A percentile compares a stretch with the other conserved stretches of the same genome.
Evolutionary conservation across 2,888 invertebrate genomes (phyloP).

Genomic region (Rosalia funebris): DNA sequence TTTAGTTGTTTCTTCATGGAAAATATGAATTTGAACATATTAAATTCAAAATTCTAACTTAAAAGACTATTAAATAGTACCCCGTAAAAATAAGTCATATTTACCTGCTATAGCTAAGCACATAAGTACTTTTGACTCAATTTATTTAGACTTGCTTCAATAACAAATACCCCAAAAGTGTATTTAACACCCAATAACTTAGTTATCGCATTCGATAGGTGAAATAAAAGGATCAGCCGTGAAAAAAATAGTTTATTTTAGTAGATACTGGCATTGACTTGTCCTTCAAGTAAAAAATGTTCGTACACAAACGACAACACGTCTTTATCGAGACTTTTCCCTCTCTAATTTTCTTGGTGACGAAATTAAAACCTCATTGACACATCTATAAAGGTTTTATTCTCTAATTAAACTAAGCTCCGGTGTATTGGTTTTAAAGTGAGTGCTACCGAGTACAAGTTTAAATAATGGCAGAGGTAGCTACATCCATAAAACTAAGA

Average conservation of each 20-base stretch:
- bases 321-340: conserved; percentile 32
- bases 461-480: conserved; percentile 7
- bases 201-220: not conserved
- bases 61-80: too few relatives aligned
- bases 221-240: not conserved
- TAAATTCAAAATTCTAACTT: too few relatives aligned
- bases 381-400: conserved; percentile 32
- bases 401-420: not conserved
- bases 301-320: conserved; percentile 21
- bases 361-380: conserved; percentile 24
- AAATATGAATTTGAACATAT: too few relatives aligned
- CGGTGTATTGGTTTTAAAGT: conserved; percentile 1
- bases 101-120: too few relatives aligned
- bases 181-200: too few relatives aligned
- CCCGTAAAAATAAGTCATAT: too few relatives aligned
- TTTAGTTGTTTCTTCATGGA: too few relatives aligned
- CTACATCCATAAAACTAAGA: too few relatives aligned
- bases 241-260: conserved; percentile 14
- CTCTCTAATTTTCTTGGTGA: conserved; percentile 28
- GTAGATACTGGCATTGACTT: conserved; percentile 29
- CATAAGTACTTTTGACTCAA: too few relatives aligned
- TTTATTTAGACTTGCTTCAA: too few relatives aligned
- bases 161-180: too few relatives aligned
- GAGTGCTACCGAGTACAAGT: not conserved
- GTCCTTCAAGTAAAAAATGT: conserved; percentile 25